Evolutionary conservation across 2,888 invertebrate genomes (phyloP), one percentile per base, ranked within the genome.

Genomic region (Callyntrura guangdongensis): DNA sequence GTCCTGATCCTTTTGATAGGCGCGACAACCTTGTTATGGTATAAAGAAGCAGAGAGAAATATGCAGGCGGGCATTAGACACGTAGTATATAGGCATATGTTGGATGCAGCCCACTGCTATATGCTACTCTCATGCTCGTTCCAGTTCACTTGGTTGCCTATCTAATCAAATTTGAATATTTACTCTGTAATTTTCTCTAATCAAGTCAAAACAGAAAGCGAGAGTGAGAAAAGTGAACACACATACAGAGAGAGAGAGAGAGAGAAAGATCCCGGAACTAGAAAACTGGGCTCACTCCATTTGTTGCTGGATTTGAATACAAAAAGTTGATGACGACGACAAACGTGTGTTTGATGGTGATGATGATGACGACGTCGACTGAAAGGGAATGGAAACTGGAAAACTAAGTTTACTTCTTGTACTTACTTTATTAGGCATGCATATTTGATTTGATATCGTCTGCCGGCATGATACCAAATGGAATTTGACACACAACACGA

Each of bases 101-200:
- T n/a, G n/a, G n/a, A n/a, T n/a, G n/a, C n/a, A n/a, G n/a, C n/a
- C 67, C 22, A 1, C 22, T 9, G 14, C 12, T n/a, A 45, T n/a
- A 49, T 4, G 4, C 64, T 64, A 3, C 4, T 56, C 56, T 69
- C 17, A n/a, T n/a, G n/a, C 20, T 22, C 5, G 79, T 79, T 79
- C 79, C 79, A 79, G 56, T 59, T 56, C 79, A 59, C 79, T 53
- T 79, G 74, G 74, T 74, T 47, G 79, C 79, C 53, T 49, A 59
- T 74, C 25, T 79, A 79, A 79, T 79, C 56, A 59, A 56, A 79
- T 79, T 79, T 79, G 53, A 53, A 79, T 79, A 79, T 79, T 79
- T 79, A 79, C 79, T 53, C 59, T 79, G 79, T 79, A 79, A 79
- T 79, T 79, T 79, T 59, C 27, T 27, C 79, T 79, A 79, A 79